These are phyloP conservation scores for Cydia splendana DNA, from an alignment of 1,140 invertebrate genomes.

Conservation along the genomic window DNA sequence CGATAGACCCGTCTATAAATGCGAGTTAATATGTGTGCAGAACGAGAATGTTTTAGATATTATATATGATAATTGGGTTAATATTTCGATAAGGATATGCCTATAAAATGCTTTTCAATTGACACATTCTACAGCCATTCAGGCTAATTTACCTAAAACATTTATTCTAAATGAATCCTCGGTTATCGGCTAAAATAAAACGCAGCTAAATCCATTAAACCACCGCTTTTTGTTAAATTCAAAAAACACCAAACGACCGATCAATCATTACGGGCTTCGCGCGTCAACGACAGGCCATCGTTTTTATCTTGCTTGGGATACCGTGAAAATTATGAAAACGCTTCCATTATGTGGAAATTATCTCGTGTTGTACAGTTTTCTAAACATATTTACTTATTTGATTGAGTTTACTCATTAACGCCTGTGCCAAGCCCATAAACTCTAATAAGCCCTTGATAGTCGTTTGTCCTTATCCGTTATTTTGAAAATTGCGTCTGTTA, in stretches of 20 bases:
- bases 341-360: background rate
- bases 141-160: background rate
- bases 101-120: background rate
- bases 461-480: no score
- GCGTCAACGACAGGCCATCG: slow-evolving; percentile 26
- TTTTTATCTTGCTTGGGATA: slow-evolving; percentile 17
- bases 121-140: background rate
- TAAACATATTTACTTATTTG: no score
- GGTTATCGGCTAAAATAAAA: slow-evolving; percentile 27
- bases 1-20: no score
- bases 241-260: slow-evolving; percentile 19
- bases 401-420: no score
- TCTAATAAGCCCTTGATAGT: no score
- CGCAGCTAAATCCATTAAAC: slow-evolving; percentile 19
- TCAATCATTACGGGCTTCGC: slow-evolving; percentile 16
- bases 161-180: background rate
- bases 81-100: background rate
- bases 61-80: no score
- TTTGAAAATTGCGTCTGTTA: no score
- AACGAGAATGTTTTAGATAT: no score
- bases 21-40: no score
- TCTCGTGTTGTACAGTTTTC: background rate
- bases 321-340: slow-evolving; percentile 19
- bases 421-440: no score
- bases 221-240: slow-evolving; percentile 21